A percentile compares a stretch with the other conserved stretches of the same genome.
Conservation (phyloP, 2,797 vertebrate species). For the Rhadinocentrus ornatus region DNA sequence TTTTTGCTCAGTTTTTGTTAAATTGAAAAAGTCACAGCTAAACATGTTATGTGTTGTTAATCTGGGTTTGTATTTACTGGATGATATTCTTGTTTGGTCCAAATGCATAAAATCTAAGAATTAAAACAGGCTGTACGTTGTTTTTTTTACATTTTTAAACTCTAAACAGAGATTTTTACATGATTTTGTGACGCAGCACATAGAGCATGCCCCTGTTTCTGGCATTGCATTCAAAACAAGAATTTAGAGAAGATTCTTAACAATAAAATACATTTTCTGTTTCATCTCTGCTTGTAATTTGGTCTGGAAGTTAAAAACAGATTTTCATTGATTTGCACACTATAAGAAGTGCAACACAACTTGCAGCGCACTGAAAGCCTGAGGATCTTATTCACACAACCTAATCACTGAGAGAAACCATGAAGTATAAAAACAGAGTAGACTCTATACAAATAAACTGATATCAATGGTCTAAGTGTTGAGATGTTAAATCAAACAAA, state of each 20-base stretch:
- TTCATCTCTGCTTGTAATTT: constrained; percentile 3
- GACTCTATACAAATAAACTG: constrained; percentile 19
- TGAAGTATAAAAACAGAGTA: constrained; percentile 30
- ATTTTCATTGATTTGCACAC: neutral
- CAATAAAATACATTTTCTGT: constrained; percentile 1
- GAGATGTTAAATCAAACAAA: constrained; percentile 19
- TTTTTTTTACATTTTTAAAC: neutral
- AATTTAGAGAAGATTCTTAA: constrained; percentile 3
- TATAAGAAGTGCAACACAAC: constrained; percentile 2
- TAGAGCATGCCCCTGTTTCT: neutral
- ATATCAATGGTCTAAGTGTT: constrained; percentile 13
- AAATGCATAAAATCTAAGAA: no score
- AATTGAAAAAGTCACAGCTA: no score
- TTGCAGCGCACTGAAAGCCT: neutral
- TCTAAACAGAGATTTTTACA: neutral
- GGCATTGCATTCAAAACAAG: neutral
- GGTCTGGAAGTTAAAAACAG: neutral
- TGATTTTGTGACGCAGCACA: neutral
- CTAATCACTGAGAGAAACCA: constrained; percentile 19
- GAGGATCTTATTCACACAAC: constrained; percentile 27
- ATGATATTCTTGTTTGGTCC: no score
- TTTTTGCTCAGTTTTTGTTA: no score
- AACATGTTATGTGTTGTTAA: no score
- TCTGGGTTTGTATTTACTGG: no score
- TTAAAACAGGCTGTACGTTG: neutral